Percentiles rank a stretch among this genome's conserved stretches.
These are phyloP conservation scores for Ophion slaviceki DNA, from an alignment of 2,888 invertebrate genomes.

Conservation along the genomic window DNA sequence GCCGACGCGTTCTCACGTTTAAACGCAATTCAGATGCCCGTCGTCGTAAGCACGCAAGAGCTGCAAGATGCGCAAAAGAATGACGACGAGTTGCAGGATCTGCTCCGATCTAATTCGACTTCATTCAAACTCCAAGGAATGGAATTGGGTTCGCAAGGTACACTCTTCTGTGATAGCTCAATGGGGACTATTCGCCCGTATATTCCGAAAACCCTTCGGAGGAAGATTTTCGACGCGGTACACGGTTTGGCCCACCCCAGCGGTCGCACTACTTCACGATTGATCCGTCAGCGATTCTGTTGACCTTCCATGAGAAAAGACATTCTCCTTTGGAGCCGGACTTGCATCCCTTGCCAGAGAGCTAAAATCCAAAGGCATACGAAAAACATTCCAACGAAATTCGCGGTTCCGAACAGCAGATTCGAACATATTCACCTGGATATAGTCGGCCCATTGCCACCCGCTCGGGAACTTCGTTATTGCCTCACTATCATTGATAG, in stretches of 20 bases:
- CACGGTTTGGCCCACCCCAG: slow-evolving; percentile 68
- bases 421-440: slow-evolving; percentile 69
- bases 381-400: slow-evolving; percentile 4
- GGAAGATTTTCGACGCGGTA: slow-evolving; percentile 54
- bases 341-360: slow-evolving; percentile 75
- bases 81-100: slow-evolving; percentile 41
- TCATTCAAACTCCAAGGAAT: slow-evolving; percentile 33
- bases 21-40: slow-evolving; percentile 45
- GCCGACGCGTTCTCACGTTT: slow-evolving; percentile 49
- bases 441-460: slow-evolving; percentile 76
- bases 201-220: slow-evolving; percentile 57
- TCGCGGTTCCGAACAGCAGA: slow-evolving; percentile 27
- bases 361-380: slow-evolving; percentile 75
- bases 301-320: slow-evolving; percentile 72
- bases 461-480: slow-evolving; percentile 73
- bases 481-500: slow-evolving; percentile 77
- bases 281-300: slow-evolving; percentile 69
- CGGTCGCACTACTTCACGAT: slow-evolving; percentile 59
- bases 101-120: not conserved
- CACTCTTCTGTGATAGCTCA: slow-evolving; percentile 60
- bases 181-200: not conserved
- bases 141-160: not conserved
- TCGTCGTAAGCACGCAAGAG: not conserved
- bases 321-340: slow-evolving; percentile 71
- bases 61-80: slow-evolving; percentile 43